phyloP scores from a whole-genome alignment of 2,797 vertebrate genomes.

The Mormyrus proboscirostris region DNA sequence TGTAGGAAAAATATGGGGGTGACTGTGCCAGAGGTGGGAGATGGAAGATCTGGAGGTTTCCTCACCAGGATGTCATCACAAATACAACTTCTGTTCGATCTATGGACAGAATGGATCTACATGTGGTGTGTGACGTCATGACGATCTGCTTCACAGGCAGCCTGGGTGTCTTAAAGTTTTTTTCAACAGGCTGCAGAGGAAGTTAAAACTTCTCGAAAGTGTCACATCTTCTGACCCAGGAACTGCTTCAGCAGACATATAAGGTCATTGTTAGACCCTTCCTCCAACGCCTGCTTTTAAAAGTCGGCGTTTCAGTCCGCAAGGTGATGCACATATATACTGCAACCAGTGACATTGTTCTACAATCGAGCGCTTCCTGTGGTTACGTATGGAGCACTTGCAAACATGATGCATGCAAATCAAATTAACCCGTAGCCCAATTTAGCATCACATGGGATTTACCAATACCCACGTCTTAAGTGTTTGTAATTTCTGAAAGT shows the following conservation, averaged over 20 bases:
- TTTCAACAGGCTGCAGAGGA: background rate
- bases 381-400: background rate
- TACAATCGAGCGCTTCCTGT: background rate
- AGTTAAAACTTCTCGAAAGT: background rate
- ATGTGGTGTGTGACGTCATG: background rate
- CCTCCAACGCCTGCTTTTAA: background rate
- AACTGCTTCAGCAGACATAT: background rate
- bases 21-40: background rate
- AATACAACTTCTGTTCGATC: background rate
- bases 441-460: background rate
- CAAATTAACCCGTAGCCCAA: background rate
- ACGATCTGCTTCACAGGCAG: background rate
- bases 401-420: background rate
- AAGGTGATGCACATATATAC: background rate
- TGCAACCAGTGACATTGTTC: background rate
- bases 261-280: background rate
- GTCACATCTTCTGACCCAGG: background rate
- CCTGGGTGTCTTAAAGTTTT: background rate
- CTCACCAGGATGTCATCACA: background rate
- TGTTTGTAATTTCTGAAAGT: background rate
- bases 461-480: background rate
- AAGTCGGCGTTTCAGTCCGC: background rate
- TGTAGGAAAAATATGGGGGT: background rate
- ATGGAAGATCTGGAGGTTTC: background rate
- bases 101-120: background rate